phyloP scores from a whole-genome alignment of 2,113 vertebrate species.

The Grammomys surdaster region DNA sequence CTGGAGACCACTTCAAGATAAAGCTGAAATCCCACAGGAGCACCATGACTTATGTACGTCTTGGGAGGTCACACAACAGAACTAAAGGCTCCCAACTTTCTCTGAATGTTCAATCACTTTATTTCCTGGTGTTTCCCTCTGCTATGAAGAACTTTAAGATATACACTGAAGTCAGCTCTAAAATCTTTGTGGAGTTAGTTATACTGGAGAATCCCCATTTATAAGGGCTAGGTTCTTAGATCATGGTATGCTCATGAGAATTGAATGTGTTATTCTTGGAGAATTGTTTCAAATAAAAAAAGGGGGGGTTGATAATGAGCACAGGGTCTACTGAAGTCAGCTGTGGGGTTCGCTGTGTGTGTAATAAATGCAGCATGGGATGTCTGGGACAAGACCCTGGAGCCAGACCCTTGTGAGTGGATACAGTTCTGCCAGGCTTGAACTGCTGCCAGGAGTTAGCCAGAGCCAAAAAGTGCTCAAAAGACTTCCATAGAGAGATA shows the following conservation, averaged over 20 bases:
- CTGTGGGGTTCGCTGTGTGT: constrained; percentile 20
- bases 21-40: background rate
- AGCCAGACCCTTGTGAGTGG: constrained; percentile 3
- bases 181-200: background rate
- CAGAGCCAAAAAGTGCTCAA: constrained; percentile 79
- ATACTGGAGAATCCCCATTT: background rate
- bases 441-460: constrained; percentile 67
- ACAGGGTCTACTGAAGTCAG: background rate
- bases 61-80: background rate
- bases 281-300: background rate
- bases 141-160: background rate
- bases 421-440: constrained; percentile 65
- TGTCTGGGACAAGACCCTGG: constrained; percentile 37
- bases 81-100: background rate
- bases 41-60: background rate
- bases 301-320: background rate
- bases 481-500: constrained; percentile 82
- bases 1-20: background rate
- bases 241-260: background rate
- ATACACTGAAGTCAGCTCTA: background rate
- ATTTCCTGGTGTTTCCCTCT: background rate
- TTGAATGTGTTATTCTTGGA: constrained; percentile 1
- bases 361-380: constrained; percentile 50
- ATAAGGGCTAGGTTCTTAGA: background rate
- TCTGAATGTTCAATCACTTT: background rate